Conservation (phyloP, 2,888 invertebrate species). For the Cephus pygmeus region DNA sequence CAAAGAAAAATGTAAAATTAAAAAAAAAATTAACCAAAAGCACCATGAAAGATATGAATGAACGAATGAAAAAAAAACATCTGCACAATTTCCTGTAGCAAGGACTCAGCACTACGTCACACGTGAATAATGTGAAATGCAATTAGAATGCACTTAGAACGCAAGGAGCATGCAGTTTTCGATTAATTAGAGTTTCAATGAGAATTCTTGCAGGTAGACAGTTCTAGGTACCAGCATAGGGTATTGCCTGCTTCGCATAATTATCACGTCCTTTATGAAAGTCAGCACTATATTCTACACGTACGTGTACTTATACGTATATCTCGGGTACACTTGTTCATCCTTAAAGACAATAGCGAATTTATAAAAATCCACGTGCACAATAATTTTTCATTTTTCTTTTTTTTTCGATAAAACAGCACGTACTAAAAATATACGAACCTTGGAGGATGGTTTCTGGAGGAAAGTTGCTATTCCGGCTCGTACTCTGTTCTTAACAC, state of each 20-base stretch:
- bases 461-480: constrained; percentile 96
- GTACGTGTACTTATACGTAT: background rate
- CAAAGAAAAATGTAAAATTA: background rate
- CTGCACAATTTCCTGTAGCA: background rate
- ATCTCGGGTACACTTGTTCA: background rate
- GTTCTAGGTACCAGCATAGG: background rate
- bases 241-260: background rate
- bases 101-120: background rate
- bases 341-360: background rate
- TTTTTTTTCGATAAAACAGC: background rate
- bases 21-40: background rate
- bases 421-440: constrained; percentile 64
- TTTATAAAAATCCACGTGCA: background rate
- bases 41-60: background rate
- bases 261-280: background rate
- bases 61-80: background rate
- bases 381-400: background rate
- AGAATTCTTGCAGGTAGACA: too few species aligned
- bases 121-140: background rate
- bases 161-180: background rate
- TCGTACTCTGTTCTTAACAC: constrained; percentile 92
- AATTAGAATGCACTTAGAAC: background rate
- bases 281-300: background rate
- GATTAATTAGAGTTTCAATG: too few species aligned
- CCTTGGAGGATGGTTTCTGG: constrained; percentile 84